Conservation (phyloP, 2,113 vertebrate species). For the Mohoua ochrocephala region DNA sequence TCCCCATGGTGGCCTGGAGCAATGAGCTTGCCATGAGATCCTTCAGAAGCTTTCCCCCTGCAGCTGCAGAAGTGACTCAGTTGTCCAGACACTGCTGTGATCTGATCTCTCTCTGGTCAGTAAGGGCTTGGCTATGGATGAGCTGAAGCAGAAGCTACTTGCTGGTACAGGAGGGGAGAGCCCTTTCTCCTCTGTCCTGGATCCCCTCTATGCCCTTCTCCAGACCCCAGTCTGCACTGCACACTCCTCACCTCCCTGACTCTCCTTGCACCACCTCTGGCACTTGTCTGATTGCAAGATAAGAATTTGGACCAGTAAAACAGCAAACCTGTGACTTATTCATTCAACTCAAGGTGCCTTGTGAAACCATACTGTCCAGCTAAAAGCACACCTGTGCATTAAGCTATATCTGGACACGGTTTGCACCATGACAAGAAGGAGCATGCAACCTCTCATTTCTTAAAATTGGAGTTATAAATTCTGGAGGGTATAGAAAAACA, state of each 20-base stretch:
- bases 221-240: background rate
- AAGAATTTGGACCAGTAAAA: background rate
- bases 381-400: background rate
- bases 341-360: background rate
- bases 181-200: background rate
- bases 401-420: background rate
- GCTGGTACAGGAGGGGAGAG: background rate
- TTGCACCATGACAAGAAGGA: background rate
- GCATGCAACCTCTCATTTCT: background rate
- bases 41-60: background rate
- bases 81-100: background rate
- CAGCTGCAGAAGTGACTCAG: background rate
- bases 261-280: background rate
- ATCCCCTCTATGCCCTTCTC: background rate
- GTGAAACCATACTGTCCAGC: background rate
- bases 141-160: background rate
- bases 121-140: background rate
- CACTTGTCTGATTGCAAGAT: background rate
- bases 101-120: background rate
- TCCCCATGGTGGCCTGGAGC: background rate
- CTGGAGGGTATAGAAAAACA: background rate
- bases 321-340: background rate
- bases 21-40: background rate
- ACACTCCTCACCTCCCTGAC: background rate
- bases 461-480: background rate